A percentile compares a stretch with the other conserved stretches of the same genome.
Evolutionary conservation across 2,113 vertebrate genomes (phyloP).

Genomic region (Gila orcuttii): DNA sequence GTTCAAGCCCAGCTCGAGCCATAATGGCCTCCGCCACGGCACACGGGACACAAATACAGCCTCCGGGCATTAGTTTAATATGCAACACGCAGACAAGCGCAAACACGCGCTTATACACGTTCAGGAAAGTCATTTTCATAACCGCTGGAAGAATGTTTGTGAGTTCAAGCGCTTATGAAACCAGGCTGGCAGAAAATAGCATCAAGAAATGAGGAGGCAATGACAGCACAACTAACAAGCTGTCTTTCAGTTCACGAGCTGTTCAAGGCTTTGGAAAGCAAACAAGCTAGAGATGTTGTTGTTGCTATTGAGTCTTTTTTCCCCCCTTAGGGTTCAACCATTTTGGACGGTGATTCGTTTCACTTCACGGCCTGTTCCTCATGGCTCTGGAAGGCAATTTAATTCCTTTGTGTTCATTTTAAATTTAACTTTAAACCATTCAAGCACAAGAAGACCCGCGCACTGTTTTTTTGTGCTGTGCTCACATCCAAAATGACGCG

Average conservation of each 20-base stretch:
- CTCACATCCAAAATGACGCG: no score
- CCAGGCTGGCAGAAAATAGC: neutral
- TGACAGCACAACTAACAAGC: constrained; percentile 18
- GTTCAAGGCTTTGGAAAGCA: neutral
- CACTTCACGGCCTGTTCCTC: neutral
- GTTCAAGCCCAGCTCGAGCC: neutral
- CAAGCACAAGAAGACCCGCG: no score
- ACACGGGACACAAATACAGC: neutral
- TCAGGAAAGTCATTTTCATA: neutral
- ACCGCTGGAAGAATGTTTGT: neutral
- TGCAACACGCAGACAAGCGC: neutral
- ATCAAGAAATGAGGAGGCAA: neutral
- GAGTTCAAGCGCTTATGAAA: constrained; percentile 10
- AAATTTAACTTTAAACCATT: no score
- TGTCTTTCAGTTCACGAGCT: constrained; percentile 3
- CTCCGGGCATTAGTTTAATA: constrained; percentile 18
- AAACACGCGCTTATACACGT: neutral
- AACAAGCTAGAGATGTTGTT: neutral
- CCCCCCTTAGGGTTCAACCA: neutral
- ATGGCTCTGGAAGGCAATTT: no score
- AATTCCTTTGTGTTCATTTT: no score
- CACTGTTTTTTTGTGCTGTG: no score
- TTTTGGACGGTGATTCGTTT: neutral
- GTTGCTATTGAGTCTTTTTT: neutral
- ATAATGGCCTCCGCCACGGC: neutral